These are phyloP conservation scores for Synergus gifuensis DNA, from an alignment of 2,888 invertebrate genomes.

Conservation along the genomic window DNA sequence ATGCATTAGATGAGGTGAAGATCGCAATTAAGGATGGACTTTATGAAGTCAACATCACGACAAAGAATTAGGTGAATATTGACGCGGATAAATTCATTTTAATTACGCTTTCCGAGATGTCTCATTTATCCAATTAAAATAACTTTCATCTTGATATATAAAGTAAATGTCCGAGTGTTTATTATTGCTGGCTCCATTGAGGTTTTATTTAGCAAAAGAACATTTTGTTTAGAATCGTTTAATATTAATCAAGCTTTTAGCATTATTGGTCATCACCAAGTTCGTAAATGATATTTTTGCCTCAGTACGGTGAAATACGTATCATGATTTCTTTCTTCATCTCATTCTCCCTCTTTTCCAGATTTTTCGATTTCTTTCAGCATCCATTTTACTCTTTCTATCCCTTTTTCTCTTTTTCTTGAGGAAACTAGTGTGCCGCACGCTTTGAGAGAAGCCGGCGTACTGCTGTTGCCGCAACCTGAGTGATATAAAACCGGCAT, in stretches of 20 bases:
- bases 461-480: constrained; percentile 49
- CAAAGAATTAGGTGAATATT: constrained; percentile 34
- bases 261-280: constrained; percentile 50
- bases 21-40: constrained; percentile 50
- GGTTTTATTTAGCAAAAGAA: no score
- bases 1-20: constrained; percentile 52
- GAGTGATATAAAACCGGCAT: constrained; percentile 73
- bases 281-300: constrained; percentile 46
- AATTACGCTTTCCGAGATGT: background rate
- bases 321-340: constrained; percentile 48
- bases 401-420: constrained; percentile 42
- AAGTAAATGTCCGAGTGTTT: no score
- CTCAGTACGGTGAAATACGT: constrained; percentile 48
- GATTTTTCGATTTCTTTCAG: background rate
- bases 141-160: background rate
- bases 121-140: background rate
- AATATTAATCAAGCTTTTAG: constrained; percentile 36
- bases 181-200: no score
- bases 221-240: no score
- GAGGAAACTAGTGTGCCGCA: constrained; percentile 38
- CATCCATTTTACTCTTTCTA: background rate
- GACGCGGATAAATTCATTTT: background rate
- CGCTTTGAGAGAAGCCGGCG: constrained; percentile 52
- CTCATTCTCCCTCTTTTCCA: constrained; percentile 9
- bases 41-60: constrained; percentile 54